Percentiles rank a stretch among this genome's conserved stretches.
phyloP scores from a whole-genome alignment of 2,888 invertebrate genomes.

The Nycteola revayana region DNA sequence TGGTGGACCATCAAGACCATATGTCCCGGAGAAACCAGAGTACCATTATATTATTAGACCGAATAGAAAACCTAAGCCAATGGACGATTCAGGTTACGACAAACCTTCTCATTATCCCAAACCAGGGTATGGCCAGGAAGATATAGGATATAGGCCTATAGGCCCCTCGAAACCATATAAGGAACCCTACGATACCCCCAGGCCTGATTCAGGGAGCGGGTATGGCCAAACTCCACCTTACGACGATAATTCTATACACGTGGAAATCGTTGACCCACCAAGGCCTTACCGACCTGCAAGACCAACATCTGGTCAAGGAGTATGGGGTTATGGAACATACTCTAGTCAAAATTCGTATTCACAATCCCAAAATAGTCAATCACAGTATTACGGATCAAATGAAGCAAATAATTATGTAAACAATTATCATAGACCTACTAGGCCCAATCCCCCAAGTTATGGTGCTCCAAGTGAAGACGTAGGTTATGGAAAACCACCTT shows the following conservation, averaged over 20 bases:
- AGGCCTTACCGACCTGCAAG: constrained; percentile 49
- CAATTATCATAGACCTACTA: constrained; percentile 4
- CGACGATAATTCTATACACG: constrained; percentile 56
- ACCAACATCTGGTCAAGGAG: constrained; percentile 45
- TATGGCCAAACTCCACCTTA: constrained; percentile 58
- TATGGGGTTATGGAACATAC: constrained; percentile 48
- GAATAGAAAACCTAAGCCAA: constrained; percentile 55
- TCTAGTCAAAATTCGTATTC: constrained; percentile 45
- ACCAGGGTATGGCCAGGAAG: constrained; percentile 17
- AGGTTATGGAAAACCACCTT: neutral
- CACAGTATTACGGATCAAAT: constrained; percentile 33
- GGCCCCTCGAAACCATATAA: constrained; percentile 44
- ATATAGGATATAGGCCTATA: constrained; percentile 26
- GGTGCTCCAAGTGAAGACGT: constrained; percentile 5
- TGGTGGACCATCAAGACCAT: constrained; percentile 33
- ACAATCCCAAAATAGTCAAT: constrained; percentile 36
- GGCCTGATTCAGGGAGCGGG: constrained; percentile 39
- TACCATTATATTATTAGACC: constrained; percentile 64
- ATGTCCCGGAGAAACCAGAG: constrained; percentile 52
- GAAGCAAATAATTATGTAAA: constrained; percentile 29
- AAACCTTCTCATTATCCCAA: constrained; percentile 22
- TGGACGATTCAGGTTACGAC: constrained; percentile 19
- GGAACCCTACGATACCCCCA: constrained; percentile 14
- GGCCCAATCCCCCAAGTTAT: constrained; percentile 23
- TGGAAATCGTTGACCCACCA: constrained; percentile 68